Percentiles rank a stretch among this genome's conserved stretches.
Conservation (phyloP, 2,797 vertebrate genomes). For the Myiotriccus ornatus region DNA sequence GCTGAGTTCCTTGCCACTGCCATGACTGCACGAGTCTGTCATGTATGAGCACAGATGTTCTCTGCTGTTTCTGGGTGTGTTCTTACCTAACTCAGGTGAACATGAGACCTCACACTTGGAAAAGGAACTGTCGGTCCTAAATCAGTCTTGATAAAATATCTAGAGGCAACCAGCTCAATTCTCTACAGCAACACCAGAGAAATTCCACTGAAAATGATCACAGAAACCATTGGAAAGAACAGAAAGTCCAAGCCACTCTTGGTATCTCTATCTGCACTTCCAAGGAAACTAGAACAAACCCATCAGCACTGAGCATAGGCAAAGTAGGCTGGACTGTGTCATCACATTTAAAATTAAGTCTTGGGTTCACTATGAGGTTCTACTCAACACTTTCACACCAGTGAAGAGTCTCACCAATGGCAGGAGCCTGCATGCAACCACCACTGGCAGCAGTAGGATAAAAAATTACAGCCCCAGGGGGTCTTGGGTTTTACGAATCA, state of each 20-base stretch:
- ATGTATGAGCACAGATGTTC: accelerated
- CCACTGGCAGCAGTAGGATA: background rate
- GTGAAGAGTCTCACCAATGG: background rate
- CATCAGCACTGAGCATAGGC: background rate
- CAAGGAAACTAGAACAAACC: background rate
- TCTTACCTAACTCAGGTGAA: background rate
- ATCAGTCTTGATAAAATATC: accelerated
- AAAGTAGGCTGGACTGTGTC: background rate
- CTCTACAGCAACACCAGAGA: background rate
- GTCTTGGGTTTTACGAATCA: background rate
- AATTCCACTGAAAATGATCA: background rate
- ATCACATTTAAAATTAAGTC: background rate
- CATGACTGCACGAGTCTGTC: accelerated
- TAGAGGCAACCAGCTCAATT: background rate
- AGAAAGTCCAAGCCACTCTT: background rate
- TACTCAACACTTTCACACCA: background rate
- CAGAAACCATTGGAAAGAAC: background rate
- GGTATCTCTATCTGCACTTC: background rate
- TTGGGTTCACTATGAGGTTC: background rate
- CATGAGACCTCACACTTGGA: background rate
- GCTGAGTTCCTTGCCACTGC: background rate
- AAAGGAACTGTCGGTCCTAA: background rate
- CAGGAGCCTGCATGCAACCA: background rate
- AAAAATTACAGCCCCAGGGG: background rate
- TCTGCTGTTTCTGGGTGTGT: accelerated